phyloP scores from a whole-genome alignment of 2,888 invertebrate genomes.

The Antheraea yamamai region DNA sequence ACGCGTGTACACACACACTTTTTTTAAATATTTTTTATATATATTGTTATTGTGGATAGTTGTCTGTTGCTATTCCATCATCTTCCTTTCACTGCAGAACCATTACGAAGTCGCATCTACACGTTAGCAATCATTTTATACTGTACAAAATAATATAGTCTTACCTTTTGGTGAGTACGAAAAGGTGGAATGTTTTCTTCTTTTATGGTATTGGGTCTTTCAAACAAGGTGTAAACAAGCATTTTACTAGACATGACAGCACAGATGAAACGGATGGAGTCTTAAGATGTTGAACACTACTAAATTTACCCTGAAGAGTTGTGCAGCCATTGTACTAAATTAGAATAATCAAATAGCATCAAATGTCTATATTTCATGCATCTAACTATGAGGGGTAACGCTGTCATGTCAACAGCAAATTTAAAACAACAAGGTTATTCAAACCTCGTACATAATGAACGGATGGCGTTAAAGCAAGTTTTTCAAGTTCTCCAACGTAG shows the following conservation, averaged over 20 bases:
- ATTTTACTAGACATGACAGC: neutral
- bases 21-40: no score
- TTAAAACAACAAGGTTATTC: neutral
- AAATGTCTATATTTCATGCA: neutral
- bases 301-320: no score
- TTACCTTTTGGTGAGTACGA: neutral
- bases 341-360: no score
- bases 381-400: neutral
- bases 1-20: no score
- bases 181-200: neutral
- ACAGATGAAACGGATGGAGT: no score
- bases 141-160: neutral
- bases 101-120: neutral
- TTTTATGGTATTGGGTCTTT: neutral
- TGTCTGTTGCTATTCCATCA: no score
- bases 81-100: neutral
- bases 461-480: neutral
- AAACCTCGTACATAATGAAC: neutral
- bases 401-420: neutral
- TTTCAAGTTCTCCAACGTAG: neutral
- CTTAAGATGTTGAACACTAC: no score
- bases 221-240: no score
- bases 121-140: neutral
- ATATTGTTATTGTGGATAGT: no score
- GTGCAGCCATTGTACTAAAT: no score